Conservation (phyloP, 2,888 invertebrate species). For the Mesopsocus fuscifrons region DNA sequence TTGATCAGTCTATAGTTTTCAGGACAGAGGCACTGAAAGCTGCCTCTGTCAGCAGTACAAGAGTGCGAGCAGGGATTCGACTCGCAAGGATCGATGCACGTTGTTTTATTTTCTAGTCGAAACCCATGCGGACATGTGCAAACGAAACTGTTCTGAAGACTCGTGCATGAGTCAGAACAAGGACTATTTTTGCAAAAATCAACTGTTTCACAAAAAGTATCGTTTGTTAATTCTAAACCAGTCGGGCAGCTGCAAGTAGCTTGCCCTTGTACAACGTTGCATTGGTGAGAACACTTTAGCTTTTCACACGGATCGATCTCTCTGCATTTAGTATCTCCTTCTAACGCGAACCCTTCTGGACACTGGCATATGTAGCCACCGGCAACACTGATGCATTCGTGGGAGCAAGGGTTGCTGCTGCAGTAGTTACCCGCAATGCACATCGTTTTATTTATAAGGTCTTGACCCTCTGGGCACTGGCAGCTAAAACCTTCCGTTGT, state of each 20-base stretch:
- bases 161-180: slow-evolving; percentile 28
- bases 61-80: slow-evolving; percentile 31
- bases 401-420: slow-evolving; percentile 30
- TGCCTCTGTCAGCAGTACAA: slow-evolving; percentile 28
- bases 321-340: slow-evolving; percentile 19
- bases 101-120: slow-evolving; percentile 23
- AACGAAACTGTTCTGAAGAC: slow-evolving; percentile 21
- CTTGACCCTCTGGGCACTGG: slow-evolving; percentile 30
- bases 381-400: slow-evolving; percentile 36
- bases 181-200: slow-evolving; percentile 26
- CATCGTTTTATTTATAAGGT: slow-evolving; percentile 29
- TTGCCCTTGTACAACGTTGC: too few species aligned
- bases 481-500: slow-evolving; percentile 32
- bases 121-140: slow-evolving; percentile 36
- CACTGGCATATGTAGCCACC: slow-evolving; percentile 23
- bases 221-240: too few species aligned
- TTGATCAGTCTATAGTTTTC: slow-evolving; percentile 27
- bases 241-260: slow-evolving; percentile 15
- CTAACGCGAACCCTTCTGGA: slow-evolving; percentile 15
- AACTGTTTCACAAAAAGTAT: too few species aligned
- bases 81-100: slow-evolving; percentile 26
- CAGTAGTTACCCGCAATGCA: slow-evolving; percentile 37
- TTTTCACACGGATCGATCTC: background rate
- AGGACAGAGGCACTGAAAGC: slow-evolving; percentile 21
- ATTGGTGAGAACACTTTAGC: background rate